Conservation (phyloP, 2,113 vertebrate species). For the Xiphophorus couchianus region DNA sequence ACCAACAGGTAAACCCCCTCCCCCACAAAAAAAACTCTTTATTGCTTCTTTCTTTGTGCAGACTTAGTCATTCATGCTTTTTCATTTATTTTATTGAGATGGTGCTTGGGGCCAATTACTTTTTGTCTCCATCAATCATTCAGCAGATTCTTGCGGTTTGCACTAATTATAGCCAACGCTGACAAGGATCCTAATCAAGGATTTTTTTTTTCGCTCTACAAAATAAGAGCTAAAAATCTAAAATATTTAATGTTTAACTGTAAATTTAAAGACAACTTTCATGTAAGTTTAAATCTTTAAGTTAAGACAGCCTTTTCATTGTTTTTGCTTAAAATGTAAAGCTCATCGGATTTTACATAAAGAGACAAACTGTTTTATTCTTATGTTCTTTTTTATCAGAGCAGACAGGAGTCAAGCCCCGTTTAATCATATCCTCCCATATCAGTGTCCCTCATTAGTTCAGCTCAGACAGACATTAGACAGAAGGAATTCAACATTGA, state of each 20-base stretch:
- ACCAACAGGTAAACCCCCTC: constrained; percentile 79
- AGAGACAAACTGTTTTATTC: neutral
- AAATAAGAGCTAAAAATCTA: neutral
- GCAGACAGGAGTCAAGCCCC: constrained; percentile 28
- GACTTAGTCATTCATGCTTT: constrained; percentile 7
- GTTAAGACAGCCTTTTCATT: neutral
- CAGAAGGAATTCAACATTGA: constrained; percentile 49
- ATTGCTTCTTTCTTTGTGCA: constrained; percentile 7
- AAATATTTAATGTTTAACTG: neutral
- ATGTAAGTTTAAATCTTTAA: neutral
- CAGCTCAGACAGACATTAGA: constrained; percentile 53
- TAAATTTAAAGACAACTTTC: neutral
- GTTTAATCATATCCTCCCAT: constrained; percentile 47
- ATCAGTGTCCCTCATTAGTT: constrained; percentile 58
- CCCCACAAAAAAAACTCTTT: constrained; percentile 14
- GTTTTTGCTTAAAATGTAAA: neutral
- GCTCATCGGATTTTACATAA: neutral
- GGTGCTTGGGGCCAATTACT: constrained; percentile 19
- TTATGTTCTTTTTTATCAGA: constrained; percentile 26
- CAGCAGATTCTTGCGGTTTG: constrained; percentile 33
- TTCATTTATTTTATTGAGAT: neutral
- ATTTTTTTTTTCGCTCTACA: neutral
- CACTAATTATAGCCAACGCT: constrained; percentile 39
- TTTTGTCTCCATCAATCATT: constrained; percentile 21
- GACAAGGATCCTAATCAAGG: constrained; percentile 32